A percentile compares a stretch with the other conserved stretches of the same genome.
Conservation (phyloP, 2,797 vertebrate genomes). For the Sorex maritimensis region DNA sequence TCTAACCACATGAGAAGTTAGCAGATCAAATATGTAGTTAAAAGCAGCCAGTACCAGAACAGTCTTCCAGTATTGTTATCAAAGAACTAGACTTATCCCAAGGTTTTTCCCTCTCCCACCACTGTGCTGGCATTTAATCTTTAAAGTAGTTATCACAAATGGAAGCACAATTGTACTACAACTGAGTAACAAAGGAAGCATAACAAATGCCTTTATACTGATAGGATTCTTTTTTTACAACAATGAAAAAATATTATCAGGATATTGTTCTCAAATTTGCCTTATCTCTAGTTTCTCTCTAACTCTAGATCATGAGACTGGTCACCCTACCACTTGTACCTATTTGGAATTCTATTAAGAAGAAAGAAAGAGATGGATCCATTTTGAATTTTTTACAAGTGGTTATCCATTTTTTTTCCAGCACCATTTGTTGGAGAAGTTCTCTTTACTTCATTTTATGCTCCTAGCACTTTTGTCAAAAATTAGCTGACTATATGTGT, state of each 20-base stretch:
- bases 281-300: background rate
- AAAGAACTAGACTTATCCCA: background rate
- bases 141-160: accelerated
- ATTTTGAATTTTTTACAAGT: no score
- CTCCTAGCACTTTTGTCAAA: no score
- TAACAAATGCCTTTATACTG: background rate
- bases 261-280: background rate
- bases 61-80: background rate
- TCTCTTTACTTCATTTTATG: no score
- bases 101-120: background rate
- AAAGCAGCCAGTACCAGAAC: accelerated
- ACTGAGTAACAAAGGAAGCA: background rate
- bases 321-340: background rate
- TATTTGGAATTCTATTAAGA: background rate
- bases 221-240: background rate
- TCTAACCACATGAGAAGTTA: background rate
- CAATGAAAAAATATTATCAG: background rate
- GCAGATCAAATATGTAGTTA: background rate
- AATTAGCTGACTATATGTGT: no score
- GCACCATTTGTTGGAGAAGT: no score
- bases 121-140: accelerated
- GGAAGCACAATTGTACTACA: no score
- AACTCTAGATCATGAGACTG: background rate
- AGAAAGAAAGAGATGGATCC: no score
- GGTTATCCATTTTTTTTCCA: no score